Base-by-base conservation (phyloP, 2,888 invertebrate genomes). In the Lepidocyrtoides sp. region DNA sequence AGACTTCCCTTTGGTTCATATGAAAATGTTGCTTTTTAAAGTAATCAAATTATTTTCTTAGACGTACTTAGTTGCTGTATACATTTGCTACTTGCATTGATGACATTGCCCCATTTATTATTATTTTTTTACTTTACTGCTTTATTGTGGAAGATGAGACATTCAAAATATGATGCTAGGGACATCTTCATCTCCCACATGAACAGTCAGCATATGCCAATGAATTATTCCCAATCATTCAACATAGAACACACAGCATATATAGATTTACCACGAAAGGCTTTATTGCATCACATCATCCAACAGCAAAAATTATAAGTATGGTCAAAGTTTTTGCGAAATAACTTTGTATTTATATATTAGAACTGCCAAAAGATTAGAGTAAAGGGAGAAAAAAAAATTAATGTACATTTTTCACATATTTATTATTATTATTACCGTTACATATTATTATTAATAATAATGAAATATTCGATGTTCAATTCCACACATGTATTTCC, bases 201-300 rank as follows among this genome's bases (percentile, higher is more conserved):
- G 20, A 60, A 32, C 36, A 81, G 81, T 60, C 57, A 81, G 60
- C 81, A 60, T 81, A 81, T 60, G 60, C 7, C 60, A 20, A 20
- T 81, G 57, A 81, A 60, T 81, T 81, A 81, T 81, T 36, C 60
- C 23, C 81, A 3, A 81, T 75, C 85, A 36, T 75, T 86, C 69
- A 66, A 69, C 63, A 63, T 82, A 29, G 51, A 3, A 48, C 8
- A 8, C 17, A 44, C 26, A 7, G n/a, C n/a, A n/a, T 36, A 36
- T 36, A 36, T 36, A 7, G 36, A 36, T 36, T 36, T 36, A 36
- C 7, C 7, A 23, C 72, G 23, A 72, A 44, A 20, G 8, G 20
- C 17, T 12, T 23, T 72, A 72, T 41, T 32, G n/a, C 12, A n/a
- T 14, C 57, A 20, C 23, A 57, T 23, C 14, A 23, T 23, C n/a